A percentile compares a stretch with the other conserved stretches of the same genome.
These are phyloP conservation scores for Gasteruption jaculator DNA, from an alignment of 2,888 invertebrate species.

Conservation along the genomic window DNA sequence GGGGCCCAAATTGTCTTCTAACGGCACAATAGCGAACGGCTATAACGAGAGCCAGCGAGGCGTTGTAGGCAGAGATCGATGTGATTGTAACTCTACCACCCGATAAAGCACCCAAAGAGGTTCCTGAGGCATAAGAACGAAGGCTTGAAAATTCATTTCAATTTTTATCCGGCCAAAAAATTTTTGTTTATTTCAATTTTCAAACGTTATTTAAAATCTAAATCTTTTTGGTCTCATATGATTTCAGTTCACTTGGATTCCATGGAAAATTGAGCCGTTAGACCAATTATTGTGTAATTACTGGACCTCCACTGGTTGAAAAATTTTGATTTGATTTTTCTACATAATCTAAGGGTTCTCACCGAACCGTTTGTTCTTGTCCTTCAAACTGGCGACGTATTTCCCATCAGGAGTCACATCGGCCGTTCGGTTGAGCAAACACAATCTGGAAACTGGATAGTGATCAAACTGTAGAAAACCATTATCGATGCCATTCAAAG, in stretches of 20 bases:
- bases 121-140: slow-evolving; percentile 43
- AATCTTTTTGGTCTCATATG: slow-evolving; percentile 2
- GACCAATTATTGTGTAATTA: too few species aligned
- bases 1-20: slow-evolving; percentile 83
- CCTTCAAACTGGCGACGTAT: slow-evolving; percentile 75
- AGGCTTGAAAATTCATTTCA: background rate
- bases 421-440: slow-evolving; percentile 78
- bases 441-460: slow-evolving; percentile 74
- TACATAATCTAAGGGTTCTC: slow-evolving; percentile 24
- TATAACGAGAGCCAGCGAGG: slow-evolving; percentile 74
- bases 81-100: slow-evolving; percentile 76
- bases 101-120: slow-evolving; percentile 78
- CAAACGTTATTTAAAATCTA: slow-evolving; percentile 1
- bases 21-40: slow-evolving; percentile 84
- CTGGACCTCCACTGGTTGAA: too few species aligned
- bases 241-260: too few species aligned
- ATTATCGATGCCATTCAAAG: slow-evolving; percentile 89
- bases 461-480: slow-evolving; percentile 80
- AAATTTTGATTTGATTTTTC: background rate
- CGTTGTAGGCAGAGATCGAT: slow-evolving; percentile 57
- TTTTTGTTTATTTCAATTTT: too few species aligned
- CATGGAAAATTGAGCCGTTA: too few species aligned
- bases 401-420: slow-evolving; percentile 82
- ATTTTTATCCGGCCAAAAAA: background rate
- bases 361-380: slow-evolving; percentile 80